These are phyloP conservation scores for Acrocephalus scirpaceus DNA, from an alignment of 2,797 vertebrate species.

Conservation along the genomic window DNA sequence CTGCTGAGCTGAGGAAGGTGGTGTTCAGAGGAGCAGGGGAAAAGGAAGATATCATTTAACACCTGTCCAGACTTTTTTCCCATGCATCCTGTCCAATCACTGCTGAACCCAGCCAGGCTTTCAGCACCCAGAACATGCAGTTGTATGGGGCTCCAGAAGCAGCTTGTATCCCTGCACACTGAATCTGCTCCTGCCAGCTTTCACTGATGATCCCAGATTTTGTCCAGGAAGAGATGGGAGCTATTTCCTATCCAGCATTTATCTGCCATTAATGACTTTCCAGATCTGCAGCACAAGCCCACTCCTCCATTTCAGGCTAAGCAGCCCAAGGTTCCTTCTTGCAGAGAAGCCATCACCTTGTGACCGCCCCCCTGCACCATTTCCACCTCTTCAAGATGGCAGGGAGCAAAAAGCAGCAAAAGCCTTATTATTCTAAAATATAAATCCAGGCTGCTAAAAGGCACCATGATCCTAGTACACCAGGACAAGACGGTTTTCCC, in stretches of 20 bases:
- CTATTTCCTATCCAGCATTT: neutral
- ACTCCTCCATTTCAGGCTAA: neutral
- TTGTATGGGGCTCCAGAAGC: neutral
- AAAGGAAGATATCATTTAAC: neutral
- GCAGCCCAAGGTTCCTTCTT: neutral
- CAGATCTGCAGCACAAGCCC: neutral
- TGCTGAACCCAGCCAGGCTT: neutral
- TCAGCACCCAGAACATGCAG: neutral
- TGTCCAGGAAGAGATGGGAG: accelerated
- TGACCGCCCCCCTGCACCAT: accelerated
- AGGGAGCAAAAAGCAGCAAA: neutral
- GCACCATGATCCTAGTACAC: neutral
- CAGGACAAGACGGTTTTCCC: neutral
- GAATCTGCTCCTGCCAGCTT: neutral
- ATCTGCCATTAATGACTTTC: neutral
- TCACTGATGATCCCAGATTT: neutral
- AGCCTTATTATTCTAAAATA: neutral
- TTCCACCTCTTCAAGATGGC: neutral
- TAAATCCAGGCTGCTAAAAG: neutral
- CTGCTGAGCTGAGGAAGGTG: neutral
- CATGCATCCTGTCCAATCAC: neutral
- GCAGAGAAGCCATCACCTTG: neutral
- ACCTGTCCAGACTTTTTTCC: accelerated
- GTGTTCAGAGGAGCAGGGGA: neutral
- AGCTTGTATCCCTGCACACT: neutral